These are phyloP conservation scores for Meleagris gallopavo DNA, from an alignment of 2,113 vertebrate species.

Conservation along the genomic window DNA sequence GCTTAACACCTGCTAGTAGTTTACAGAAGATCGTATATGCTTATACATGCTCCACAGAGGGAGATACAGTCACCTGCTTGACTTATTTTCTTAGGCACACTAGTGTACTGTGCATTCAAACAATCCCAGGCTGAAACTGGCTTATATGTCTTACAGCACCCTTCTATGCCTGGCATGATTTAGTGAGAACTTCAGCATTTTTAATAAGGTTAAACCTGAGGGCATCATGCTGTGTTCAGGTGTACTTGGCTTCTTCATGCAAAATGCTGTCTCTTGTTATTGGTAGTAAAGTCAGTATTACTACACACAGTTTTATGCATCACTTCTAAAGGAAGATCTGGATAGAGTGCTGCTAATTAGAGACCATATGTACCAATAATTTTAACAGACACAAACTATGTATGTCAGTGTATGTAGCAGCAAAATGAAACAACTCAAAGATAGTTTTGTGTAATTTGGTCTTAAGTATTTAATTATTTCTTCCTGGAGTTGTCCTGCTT, in stretches of 20 bases:
- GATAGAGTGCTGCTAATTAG: neutral
- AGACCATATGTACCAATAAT: neutral
- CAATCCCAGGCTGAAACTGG: neutral
- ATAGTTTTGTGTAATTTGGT: neutral
- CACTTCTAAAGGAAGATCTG: neutral
- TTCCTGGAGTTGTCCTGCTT: neutral
- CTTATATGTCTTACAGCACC: neutral
- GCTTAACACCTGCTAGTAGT: neutral
- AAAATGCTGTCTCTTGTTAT: neutral
- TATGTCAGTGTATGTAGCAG: neutral
- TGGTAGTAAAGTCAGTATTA: neutral
- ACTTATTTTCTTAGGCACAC: neutral
- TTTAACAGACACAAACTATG: neutral
- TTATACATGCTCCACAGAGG: neutral
- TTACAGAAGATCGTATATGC: neutral
- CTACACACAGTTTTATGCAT: neutral
- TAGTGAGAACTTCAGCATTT: neutral
- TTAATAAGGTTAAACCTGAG: neutral
- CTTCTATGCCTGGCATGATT: neutral
- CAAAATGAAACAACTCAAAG: neutral
- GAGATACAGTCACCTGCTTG: neutral
- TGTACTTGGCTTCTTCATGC: neutral
- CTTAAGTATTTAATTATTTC: neutral
- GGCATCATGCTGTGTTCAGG: rapidly evolving
- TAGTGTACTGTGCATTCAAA: neutral